These are phyloP conservation scores for Ophioninae sp. DNA, from an alignment of 2,888 invertebrate species.

Conservation along the genomic window DNA sequence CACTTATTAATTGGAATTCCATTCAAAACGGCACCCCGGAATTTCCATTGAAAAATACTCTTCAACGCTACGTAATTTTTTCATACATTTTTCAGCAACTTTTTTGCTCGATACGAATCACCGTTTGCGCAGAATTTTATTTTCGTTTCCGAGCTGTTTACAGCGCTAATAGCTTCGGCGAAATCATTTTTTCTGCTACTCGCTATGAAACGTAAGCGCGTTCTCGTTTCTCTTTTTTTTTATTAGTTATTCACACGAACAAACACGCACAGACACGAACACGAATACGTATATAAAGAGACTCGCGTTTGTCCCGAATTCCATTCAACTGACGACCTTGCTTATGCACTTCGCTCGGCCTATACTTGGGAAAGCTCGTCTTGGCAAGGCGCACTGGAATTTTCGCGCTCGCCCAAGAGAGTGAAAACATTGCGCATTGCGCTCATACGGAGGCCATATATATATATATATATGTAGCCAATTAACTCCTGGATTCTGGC, in stretches of 20 bases:
- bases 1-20: not conserved
- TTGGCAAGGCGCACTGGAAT: constrained; percentile 62
- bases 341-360: constrained; percentile 53
- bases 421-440: constrained; percentile 48
- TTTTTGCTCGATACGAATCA: not conserved
- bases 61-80: not conserved
- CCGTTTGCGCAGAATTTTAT: not conserved
- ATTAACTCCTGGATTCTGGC: constrained; percentile 54
- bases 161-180: constrained; percentile 25
- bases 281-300: constrained; percentile 37
- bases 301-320: constrained; percentile 74
- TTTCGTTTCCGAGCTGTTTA: not conserved
- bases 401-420: constrained; percentile 57
- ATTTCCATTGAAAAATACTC: not conserved
- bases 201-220: constrained; percentile 50
- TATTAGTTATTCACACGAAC: not conserved
- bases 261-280: constrained; percentile 9
- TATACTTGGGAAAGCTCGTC: constrained; percentile 61
- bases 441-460: constrained; percentile 26
- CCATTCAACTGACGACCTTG: constrained; percentile 73
- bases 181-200: constrained; percentile 48
- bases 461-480: constrained; percentile 45
- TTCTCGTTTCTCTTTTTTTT: constrained; percentile 41
- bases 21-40: not conserved
- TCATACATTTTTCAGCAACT: not conserved